Conservation (phyloP, 2,888 invertebrate species). For the Microplitis deprimator region DNA sequence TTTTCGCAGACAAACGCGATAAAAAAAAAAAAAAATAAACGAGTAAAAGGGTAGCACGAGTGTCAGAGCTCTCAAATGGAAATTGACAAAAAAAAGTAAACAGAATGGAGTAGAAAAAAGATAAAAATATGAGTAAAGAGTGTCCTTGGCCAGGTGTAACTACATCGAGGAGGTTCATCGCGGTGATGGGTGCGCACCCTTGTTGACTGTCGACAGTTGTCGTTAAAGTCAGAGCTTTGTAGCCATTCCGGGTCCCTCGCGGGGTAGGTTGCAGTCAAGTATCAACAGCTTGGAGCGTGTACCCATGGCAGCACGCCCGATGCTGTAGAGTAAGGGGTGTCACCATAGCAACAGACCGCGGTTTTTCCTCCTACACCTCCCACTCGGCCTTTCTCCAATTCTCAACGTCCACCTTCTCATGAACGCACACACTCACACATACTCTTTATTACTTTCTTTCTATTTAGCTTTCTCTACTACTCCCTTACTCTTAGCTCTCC, state of each 20-base stretch:
- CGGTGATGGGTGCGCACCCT: constrained; percentile 12
- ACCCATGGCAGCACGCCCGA: constrained; percentile 59
- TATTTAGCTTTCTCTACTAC: neutral
- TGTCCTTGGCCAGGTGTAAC: constrained; percentile 24
- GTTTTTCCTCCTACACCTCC: constrained; percentile 55
- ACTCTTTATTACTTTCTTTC: constrained; percentile 27
- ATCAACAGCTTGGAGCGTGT: constrained; percentile 54
- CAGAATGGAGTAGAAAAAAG: constrained; percentile 11
- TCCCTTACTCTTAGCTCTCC: neutral
- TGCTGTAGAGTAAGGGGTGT: constrained; percentile 55
- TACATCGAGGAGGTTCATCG: neutral
- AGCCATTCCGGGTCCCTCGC: constrained; percentile 34
- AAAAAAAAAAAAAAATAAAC: constrained; percentile 19
- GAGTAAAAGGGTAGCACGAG: constrained; percentile 14
- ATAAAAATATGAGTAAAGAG: constrained; percentile 23
- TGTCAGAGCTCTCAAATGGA: constrained; percentile 7
- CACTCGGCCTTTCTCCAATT: constrained; percentile 47
- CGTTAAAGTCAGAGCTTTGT: constrained; percentile 39
- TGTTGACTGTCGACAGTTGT: constrained; percentile 42
- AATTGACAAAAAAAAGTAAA: neutral
- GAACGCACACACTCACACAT: constrained; percentile 46
- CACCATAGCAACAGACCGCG: constrained; percentile 65
- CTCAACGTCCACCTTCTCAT: constrained; percentile 12
- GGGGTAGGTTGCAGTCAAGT: constrained; percentile 42
- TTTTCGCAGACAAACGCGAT: constrained; percentile 26